phyloP scores from a whole-genome alignment of 2,113 vertebrate species.

The Saccopteryx leptura region DNA sequence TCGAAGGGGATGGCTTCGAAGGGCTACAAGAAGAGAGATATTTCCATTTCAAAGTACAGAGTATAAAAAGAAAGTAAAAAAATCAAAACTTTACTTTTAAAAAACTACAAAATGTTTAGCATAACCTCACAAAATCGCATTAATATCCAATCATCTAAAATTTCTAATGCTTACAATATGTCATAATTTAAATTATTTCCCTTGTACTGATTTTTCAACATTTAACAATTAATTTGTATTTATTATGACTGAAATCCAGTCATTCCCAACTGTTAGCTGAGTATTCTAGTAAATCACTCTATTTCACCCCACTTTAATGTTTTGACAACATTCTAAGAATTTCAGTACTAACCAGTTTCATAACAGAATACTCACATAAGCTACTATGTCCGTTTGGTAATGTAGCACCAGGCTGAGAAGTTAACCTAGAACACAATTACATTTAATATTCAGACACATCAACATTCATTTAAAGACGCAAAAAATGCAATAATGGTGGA shows the following conservation, averaged over 20 bases:
- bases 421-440: constrained; percentile 92
- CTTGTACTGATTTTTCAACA: constrained; percentile 58
- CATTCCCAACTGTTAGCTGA: constrained; percentile 30
- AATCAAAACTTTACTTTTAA: constrained; percentile 70
- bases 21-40: constrained; percentile 90
- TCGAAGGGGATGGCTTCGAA: constrained; percentile 93
- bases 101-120: constrained; percentile 70
- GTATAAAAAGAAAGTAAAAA: constrained; percentile 67
- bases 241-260: constrained; percentile 62
- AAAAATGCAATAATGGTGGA: constrained; percentile 63
- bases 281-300: constrained; percentile 57
- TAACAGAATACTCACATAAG: constrained; percentile 90
- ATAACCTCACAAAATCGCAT: constrained; percentile 50
- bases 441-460: constrained; percentile 78
- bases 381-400: constrained; percentile 97
- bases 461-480: constrained; percentile 67
- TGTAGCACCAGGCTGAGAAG: constrained; percentile 93
- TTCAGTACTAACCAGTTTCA: constrained; percentile 69
- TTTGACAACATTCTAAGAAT: constrained; percentile 57
- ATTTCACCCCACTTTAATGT: constrained; percentile 61
- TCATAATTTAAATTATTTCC: constrained; percentile 55
- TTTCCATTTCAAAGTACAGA: constrained; percentile 86
- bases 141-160: constrained; percentile 61
- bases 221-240: constrained; percentile 65
- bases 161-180: constrained; percentile 61